phyloP scores from a whole-genome alignment of 2,797 vertebrate genomes.

The Anisognathus igniventris region DNA sequence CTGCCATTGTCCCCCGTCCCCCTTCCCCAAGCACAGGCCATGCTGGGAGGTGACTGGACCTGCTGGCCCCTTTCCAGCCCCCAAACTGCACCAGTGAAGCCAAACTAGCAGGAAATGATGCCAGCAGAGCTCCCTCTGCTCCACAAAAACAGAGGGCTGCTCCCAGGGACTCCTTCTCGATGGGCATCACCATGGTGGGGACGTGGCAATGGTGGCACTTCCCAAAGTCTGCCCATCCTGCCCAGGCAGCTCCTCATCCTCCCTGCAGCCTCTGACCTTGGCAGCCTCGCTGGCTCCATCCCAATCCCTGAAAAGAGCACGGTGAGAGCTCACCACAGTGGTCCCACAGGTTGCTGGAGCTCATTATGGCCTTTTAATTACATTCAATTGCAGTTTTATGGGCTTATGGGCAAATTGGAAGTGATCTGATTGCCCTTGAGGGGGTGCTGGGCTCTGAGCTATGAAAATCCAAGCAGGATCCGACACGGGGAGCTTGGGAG shows the following conservation, averaged over 20 bases:
- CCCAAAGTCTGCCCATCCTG: rapidly evolving
- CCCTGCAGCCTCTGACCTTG: not conserved
- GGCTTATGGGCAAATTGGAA: constrained; percentile 56
- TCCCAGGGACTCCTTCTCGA: rapidly evolving
- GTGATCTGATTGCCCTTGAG: constrained; percentile 57
- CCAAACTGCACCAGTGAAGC: not conserved
- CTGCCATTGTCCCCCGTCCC: rapidly evolving
- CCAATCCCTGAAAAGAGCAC: not conserved
- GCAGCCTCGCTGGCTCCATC: not conserved
- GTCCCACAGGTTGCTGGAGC: constrained; percentile 24
- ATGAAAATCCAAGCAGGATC: constrained; percentile 6
- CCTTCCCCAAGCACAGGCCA: not conserved
- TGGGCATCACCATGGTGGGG: rapidly evolving
- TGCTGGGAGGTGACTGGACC: not conserved
- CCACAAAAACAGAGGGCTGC: rapidly evolving
- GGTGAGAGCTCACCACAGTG: not conserved
- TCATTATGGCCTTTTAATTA: constrained; percentile 65
- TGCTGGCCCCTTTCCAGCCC: not conserved
- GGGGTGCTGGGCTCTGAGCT: constrained; percentile 55
- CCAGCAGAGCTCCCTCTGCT: not conserved
- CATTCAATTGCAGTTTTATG: constrained; percentile 54
- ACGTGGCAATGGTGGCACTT: rapidly evolving
- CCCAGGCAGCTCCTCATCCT: not conserved
- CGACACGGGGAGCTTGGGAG: not conserved
- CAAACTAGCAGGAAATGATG: not conserved